Percentiles rank a stretch among this genome's conserved stretches.
These are phyloP conservation scores for Hypanus sabinus DNA, from an alignment of 2,113 vertebrate genomes.

Conservation along the genomic window DNA sequence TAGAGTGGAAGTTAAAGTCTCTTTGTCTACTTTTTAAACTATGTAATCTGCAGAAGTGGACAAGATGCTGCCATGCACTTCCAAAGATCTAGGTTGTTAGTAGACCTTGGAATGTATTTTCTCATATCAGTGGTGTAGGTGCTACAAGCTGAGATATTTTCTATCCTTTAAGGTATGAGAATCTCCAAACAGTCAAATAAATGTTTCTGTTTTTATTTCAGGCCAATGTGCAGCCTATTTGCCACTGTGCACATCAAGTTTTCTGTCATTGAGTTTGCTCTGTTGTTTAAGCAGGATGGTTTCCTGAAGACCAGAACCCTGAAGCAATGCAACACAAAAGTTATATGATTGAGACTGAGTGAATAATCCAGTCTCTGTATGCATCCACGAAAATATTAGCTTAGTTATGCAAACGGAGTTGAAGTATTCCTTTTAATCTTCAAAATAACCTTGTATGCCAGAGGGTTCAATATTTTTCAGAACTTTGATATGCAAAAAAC, in stretches of 20 bases:
- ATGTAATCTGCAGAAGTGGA: too few species aligned
- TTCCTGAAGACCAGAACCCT: background rate
- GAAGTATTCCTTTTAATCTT: constrained; percentile 58
- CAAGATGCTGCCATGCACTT: too few species aligned
- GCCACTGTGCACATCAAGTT: too few species aligned
- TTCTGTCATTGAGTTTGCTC: constrained; percentile 1
- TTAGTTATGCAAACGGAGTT: constrained; percentile 57
- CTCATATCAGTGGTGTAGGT: background rate
- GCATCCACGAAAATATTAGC: constrained; percentile 34
- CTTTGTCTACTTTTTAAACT: background rate
- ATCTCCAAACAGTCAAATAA: background rate
- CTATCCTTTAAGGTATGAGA: background rate
- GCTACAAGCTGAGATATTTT: background rate
- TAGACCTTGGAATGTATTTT: background rate
- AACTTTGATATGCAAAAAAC: constrained; percentile 65
- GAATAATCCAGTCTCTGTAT: constrained; percentile 30
- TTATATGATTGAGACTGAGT: constrained; percentile 30
- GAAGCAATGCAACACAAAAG: constrained; percentile 1
- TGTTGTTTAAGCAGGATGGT: background rate
- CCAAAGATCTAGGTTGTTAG: background rate
- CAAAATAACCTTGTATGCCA: constrained; percentile 67
- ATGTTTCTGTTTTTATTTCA: background rate
- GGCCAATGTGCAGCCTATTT: background rate
- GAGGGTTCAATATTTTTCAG: constrained; percentile 67
- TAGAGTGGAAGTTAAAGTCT: background rate